phyloP scores from a whole-genome alignment of 1,140 invertebrate genomes.

The Drosophila hydei region DNA sequence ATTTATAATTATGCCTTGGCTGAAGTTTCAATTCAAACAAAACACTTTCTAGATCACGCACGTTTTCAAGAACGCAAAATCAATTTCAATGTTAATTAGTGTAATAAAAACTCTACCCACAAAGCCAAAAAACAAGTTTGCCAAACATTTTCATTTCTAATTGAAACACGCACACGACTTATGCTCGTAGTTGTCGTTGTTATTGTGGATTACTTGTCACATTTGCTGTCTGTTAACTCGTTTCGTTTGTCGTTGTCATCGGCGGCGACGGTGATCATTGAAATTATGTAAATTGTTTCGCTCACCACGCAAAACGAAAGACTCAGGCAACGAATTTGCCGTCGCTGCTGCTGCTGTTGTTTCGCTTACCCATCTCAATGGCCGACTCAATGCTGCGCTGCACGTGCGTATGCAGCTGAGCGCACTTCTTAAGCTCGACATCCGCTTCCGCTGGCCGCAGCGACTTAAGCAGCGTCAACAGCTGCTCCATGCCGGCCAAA shows the following conservation, averaged over 20 bases:
- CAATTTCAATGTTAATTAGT: conserved; percentile 61
- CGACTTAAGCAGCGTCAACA: conserved; percentile 84
- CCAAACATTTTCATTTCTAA: conserved; percentile 74
- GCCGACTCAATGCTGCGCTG: conserved; percentile 72
- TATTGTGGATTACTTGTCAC: conserved; percentile 64
- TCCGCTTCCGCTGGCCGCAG: conserved; percentile 84
- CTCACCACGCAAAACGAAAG: conserved; percentile 57
- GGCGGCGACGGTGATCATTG: conserved; percentile 45
- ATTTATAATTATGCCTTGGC: not conserved
- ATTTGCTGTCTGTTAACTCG: conserved; percentile 40
- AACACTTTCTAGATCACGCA: not conserved
- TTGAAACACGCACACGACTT: conserved; percentile 68
- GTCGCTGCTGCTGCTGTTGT: not conserved
- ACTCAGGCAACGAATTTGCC: conserved; percentile 65
- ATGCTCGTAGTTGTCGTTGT: conserved; percentile 11
- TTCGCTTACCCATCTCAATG: conserved; percentile 75
- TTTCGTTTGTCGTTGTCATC: conserved; percentile 36
- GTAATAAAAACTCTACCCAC: conserved; percentile 53
- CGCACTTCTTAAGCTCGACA: conserved; percentile 84
- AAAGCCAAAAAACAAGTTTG: conserved; percentile 68
- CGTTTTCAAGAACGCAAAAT: conserved; percentile 31
- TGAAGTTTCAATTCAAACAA: not conserved
- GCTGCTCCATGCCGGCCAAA: conserved; percentile 85
- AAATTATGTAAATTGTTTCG: conserved; percentile 66
- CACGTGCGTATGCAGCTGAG: conserved; percentile 84